Conservation (phyloP, 2,888 invertebrate species). For the Epistrophe eligans region DNA sequence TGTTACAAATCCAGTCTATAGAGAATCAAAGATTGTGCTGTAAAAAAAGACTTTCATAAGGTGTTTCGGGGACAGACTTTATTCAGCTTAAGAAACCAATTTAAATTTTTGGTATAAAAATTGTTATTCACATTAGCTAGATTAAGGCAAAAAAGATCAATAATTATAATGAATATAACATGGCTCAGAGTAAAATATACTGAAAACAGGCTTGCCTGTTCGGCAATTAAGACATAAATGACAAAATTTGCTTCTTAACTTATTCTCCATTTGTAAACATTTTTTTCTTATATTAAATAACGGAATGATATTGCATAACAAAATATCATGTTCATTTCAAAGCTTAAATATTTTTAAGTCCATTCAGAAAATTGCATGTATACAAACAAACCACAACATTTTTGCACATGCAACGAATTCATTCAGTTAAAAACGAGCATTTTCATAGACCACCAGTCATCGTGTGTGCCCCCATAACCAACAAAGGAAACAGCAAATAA, state of each 20-base stretch:
- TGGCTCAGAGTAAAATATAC: no score
- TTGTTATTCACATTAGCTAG: no score
- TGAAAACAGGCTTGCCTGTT: no score
- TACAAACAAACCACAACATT: not conserved
- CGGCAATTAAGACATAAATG: no score
- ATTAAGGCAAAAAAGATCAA: no score
- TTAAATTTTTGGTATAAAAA: no score
- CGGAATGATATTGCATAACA: not conserved
- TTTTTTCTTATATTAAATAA: not conserved
- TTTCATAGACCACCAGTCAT: not conserved
- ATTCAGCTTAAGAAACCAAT: no score
- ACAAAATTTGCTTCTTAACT: not conserved
- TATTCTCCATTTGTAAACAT: not conserved
- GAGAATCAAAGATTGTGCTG: no score
- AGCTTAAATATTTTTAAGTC: not conserved
- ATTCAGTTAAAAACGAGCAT: not conserved
- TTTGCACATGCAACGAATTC: not conserved
- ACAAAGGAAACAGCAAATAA: constrained; percentile 32
- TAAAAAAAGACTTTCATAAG: no score
- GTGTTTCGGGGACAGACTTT: no score
- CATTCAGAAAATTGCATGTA: not conserved
- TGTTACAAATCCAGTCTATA: no score
- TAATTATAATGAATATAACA: no score
- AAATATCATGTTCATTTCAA: not conserved
- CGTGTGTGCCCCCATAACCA: not conserved